Base-by-base conservation (phyloP, 37 sponge, comb jelly and placozoan genomes). In the Crambe crambe region DNA sequence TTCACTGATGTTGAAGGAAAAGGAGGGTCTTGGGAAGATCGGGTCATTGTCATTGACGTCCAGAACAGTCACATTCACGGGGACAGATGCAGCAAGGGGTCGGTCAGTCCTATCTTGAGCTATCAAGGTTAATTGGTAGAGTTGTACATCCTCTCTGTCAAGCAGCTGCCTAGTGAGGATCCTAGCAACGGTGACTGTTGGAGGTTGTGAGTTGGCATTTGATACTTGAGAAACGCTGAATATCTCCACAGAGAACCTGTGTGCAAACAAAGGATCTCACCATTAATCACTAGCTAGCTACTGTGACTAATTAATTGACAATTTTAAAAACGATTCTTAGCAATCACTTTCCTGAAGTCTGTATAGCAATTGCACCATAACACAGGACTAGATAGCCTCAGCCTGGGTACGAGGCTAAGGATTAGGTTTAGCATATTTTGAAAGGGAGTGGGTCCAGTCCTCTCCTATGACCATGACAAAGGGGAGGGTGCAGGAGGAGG, bases 31-130 rank as follows among this genome's bases (percentile, higher is more conserved):
- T 25, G 60, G 60, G 70, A 84, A 84, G 6, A 17, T 40, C 4
- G 85, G 85, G 3, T 25, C 5, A 37, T 84, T 76, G 58, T 84
- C 85, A 58, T 84, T 84, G 2, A 4, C 56, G 37, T 84, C 85
- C 37, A 37, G 2, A 3, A 84, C 78, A 2, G 61, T 70, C 29
- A 84, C 54, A 25, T 56, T 22, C 6, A 84, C 41, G 10, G 72
- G 57, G 2, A 73, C 72, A 31, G 85, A 42, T 37, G 44, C 63
- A 40, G 29, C 42, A 1, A 84, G 51, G 3, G 85, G 77, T 23
- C 12, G 5, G 36, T 25, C 37, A 5, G 70, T 56, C 9, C 5
- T 0, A 56, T 84, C 85, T 18, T 30, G 39, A 42, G 72, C 85
- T 26, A 37, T 58, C 17, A 76, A 0, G 20, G 29, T 69, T 37